phyloP scores from a whole-genome alignment of 2,888 invertebrate genomes.

The Hirudinaria manillensis region DNA sequence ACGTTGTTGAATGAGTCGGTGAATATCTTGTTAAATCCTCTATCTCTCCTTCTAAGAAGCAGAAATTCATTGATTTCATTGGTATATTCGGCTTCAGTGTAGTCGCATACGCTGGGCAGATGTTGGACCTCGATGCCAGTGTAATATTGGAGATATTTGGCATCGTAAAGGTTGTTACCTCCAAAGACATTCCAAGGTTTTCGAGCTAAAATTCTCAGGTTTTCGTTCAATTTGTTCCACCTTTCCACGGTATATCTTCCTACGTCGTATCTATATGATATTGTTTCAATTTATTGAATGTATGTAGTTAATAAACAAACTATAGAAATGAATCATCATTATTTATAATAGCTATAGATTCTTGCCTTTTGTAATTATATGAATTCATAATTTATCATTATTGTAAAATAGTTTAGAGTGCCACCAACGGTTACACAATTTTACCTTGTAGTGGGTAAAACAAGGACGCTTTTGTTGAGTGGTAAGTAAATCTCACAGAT shows the following conservation, averaged over 20 bases:
- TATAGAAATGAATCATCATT: neutral
- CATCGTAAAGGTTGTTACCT: constrained; percentile 36
- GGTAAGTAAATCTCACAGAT: constrained; percentile 32
- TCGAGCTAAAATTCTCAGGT: constrained; percentile 30
- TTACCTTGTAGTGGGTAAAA: constrained; percentile 24
- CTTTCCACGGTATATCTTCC: constrained; percentile 29
- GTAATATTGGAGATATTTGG: constrained; percentile 19
- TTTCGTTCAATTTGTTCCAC: constrained; percentile 35
- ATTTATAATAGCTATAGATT: too few relatives aligned
- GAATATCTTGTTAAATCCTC: constrained; percentile 21
- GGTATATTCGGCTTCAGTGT: constrained; percentile 24
- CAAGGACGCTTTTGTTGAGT: constrained; percentile 35
- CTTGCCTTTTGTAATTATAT: too few relatives aligned
- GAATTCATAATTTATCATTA: too few relatives aligned
- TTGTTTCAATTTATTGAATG: neutral
- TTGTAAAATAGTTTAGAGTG: too few relatives aligned
- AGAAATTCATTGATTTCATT: constrained; percentile 9
- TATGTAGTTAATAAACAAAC: neutral
- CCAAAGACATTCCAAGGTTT: constrained; percentile 34
- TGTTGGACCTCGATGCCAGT: constrained; percentile 17
- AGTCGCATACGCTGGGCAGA: constrained; percentile 25
- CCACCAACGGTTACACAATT: too few relatives aligned
- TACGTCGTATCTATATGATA: constrained; percentile 28
- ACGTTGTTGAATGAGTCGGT: neutral
- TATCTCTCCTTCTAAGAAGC: constrained; percentile 15